These are phyloP conservation scores for Apis cerana DNA, from an alignment of 1,140 invertebrate species.

Conservation along the genomic window DNA sequence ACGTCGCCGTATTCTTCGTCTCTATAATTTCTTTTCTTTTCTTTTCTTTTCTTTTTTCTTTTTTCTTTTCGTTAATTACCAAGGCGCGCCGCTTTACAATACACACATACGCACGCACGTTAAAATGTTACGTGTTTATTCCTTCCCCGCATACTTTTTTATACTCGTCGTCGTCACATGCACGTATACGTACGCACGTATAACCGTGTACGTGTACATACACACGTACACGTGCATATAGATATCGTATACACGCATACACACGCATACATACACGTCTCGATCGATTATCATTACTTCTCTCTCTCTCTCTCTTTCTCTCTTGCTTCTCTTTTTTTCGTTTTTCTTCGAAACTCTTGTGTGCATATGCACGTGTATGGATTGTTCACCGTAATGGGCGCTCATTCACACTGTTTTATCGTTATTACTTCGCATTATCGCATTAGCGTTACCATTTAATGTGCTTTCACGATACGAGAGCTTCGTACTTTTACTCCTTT, in stretches of 20 bases:
- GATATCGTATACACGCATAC: constrained; percentile 1
- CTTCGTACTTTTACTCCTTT: constrained; percentile 38
- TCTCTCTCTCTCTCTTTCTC: too few relatives aligned
- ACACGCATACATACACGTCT: constrained; percentile 34
- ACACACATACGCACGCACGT: constrained; percentile 55
- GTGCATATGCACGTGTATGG: constrained; percentile 21
- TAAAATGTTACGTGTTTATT: constrained; percentile 22
- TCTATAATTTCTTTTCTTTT: constrained; percentile 32
- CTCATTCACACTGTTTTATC: constrained; percentile 35
- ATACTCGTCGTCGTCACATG: neutral
- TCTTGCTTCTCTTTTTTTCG: too few relatives aligned
- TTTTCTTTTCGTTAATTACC: constrained; percentile 50
- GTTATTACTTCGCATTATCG: constrained; percentile 40
- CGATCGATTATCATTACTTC: neutral
- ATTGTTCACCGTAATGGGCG: neutral
- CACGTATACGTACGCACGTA: constrained; percentile 18
- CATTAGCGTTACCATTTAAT: constrained; percentile 38
- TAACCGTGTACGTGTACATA: constrained; percentile 28
- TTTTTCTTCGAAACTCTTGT: neutral
- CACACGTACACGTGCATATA: neutral
- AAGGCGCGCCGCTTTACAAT: constrained; percentile 59
- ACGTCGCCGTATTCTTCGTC: constrained; percentile 55
- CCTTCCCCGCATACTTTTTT: constrained; percentile 11
- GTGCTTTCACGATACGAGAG: constrained; percentile 28
- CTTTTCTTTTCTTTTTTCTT: neutral